Conservation (phyloP, 2,797 vertebrate species). For the Malacoraja senta region DNA sequence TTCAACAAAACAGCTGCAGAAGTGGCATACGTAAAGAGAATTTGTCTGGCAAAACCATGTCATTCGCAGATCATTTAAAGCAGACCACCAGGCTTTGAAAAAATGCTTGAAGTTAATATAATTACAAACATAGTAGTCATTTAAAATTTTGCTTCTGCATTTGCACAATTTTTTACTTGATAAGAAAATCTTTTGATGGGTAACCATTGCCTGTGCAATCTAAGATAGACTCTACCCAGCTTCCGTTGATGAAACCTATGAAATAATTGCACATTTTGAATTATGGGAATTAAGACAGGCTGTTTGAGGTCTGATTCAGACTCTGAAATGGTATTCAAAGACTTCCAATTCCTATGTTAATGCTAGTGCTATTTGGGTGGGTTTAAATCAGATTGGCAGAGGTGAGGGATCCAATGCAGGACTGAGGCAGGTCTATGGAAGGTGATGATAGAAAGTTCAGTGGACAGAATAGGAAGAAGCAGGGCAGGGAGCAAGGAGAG, state of each 20-base stretch:
- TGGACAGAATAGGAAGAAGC: no score
- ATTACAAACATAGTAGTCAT: not conserved
- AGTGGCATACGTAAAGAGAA: not conserved
- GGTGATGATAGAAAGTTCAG: no score
- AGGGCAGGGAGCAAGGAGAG: no score
- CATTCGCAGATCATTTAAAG: constrained; percentile 17
- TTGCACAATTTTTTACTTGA: not conserved
- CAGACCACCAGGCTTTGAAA: not conserved
- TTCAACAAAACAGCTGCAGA: constrained; percentile 23
- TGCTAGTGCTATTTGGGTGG: no score
- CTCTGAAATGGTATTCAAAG: not conserved
- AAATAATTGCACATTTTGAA: constrained; percentile 9
- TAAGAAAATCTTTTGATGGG: not conserved
- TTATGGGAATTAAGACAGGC: not conserved
- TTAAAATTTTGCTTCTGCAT: not conserved
- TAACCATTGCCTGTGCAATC: no score
- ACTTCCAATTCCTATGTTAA: no score
- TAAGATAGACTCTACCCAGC: not conserved
- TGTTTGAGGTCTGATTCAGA: not conserved
- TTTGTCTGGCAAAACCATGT: constrained; percentile 12
- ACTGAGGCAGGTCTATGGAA: no score
- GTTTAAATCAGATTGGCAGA: no score
- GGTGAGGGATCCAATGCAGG: no score
- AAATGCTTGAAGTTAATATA: not conserved
- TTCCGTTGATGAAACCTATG: not conserved